These are phyloP conservation scores for Cephus pygmeus DNA, from an alignment of 2,888 invertebrate species.

Conservation along the genomic window DNA sequence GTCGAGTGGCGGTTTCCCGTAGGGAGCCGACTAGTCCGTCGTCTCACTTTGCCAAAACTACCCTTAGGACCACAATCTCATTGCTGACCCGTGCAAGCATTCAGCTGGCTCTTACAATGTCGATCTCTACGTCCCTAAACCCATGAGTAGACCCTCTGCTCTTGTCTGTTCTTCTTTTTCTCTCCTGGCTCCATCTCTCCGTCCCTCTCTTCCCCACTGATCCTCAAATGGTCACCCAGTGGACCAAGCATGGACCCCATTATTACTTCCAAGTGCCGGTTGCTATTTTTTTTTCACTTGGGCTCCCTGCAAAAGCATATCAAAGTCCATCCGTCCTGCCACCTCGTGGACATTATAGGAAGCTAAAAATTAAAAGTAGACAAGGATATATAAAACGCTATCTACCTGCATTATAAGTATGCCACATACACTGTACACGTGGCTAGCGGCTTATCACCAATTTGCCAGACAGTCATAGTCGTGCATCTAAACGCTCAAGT, in stretches of 20 bases:
- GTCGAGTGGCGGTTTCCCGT: neutral
- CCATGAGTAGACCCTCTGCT: constrained; percentile 2
- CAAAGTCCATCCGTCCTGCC: neutral
- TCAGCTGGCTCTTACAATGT: neutral
- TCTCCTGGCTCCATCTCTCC: neutral
- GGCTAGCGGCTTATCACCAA: neutral
- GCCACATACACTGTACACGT: neutral
- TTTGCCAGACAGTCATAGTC: neutral
- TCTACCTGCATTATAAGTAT: neutral
- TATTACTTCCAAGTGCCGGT: neutral
- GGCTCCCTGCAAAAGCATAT: neutral
- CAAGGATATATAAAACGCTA: neutral
- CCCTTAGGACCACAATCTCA: neutral
- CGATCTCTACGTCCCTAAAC: neutral
- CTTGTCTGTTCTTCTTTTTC: neutral
- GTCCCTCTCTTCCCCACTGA: neutral
- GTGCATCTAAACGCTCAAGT: neutral
- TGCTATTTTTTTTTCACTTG: neutral
- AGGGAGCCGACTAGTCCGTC: neutral
- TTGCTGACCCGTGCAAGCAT: neutral
- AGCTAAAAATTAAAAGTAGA: neutral
- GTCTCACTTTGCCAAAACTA: neutral
- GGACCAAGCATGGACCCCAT: neutral
- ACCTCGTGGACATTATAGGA: neutral
- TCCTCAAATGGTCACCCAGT: neutral